Percentiles rank a stretch among this genome's conserved stretches.
phyloP scores from a whole-genome alignment of 2,113 vertebrate species.

The Scatophagus argus region DNA sequence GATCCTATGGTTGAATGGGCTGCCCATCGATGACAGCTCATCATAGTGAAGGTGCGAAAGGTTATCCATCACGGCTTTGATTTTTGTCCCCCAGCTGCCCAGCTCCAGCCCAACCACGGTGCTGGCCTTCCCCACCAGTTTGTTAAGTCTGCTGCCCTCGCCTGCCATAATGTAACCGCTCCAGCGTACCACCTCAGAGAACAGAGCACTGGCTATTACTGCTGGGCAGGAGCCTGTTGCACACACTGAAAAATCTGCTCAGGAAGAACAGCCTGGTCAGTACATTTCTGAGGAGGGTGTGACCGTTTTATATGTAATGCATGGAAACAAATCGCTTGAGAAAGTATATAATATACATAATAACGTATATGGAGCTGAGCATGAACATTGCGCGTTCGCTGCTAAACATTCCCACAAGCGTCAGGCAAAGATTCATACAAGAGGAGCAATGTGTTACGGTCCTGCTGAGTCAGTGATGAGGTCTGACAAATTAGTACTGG shows the following conservation, averaged over 20 bases:
- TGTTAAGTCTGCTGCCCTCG: too few relatives aligned
- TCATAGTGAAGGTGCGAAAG: background rate
- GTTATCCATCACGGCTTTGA: background rate
- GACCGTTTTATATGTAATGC: too few relatives aligned
- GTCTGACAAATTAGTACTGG: background rate
- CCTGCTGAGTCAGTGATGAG: background rate
- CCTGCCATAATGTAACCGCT: too few relatives aligned
- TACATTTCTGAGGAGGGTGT: too few relatives aligned
- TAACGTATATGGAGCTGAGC: background rate
- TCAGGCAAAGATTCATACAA: background rate
- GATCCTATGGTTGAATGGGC: background rate
- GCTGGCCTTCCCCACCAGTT: background rate
- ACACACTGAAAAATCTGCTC: background rate
- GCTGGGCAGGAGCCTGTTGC: too few relatives aligned
- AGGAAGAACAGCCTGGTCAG: background rate
- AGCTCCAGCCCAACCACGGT: background rate
- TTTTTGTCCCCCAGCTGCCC: background rate
- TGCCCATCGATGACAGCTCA: background rate
- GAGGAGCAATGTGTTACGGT: background rate
- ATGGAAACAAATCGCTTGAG: background rate
- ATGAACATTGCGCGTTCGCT: background rate
- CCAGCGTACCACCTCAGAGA: background rate
- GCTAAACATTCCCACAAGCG: background rate
- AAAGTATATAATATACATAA: background rate
- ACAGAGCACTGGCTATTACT: background rate